These are phyloP conservation scores for Wasmannia auropunctata DNA, from an alignment of 1,140 invertebrate species.

Conservation along the genomic window DNA sequence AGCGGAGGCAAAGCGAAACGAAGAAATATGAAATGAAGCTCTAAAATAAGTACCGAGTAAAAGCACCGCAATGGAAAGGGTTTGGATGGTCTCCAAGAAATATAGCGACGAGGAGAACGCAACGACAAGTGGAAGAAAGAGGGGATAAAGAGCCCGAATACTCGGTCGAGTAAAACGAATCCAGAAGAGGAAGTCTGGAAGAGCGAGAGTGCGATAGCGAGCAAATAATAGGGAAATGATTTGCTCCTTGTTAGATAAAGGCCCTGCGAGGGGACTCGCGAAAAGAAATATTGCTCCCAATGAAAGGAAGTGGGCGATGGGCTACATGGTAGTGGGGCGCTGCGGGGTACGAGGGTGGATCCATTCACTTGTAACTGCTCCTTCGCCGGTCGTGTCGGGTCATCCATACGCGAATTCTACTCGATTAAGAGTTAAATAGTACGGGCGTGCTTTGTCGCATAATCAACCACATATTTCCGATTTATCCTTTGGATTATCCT, in stretches of 20 bases:
- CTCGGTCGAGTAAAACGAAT: conserved; percentile 64
- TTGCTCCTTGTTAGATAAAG: conserved; percentile 86
- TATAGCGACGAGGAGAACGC: conserved; percentile 75
- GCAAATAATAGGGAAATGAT: conserved; percentile 86
- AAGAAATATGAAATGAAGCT: conserved; percentile 40
- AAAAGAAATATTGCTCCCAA: conserved; percentile 84
- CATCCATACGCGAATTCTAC: conserved; percentile 80
- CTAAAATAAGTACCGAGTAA: conserved; percentile 43
- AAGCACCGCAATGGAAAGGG: conserved; percentile 82
- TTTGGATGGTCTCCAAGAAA: conserved; percentile 84
- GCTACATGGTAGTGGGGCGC: conserved; percentile 36
- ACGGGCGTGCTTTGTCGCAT: conserved; percentile 35
- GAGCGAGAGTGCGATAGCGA: conserved; percentile 83
- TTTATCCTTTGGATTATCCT: not conserved
- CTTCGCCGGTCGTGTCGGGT: conserved; percentile 79
- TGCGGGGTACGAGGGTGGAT: conserved; percentile 57
- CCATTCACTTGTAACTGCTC: conserved; percentile 80
- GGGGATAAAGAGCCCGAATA: conserved; percentile 71
- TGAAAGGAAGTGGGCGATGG: conserved; percentile 80
- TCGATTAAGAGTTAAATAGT: conserved; percentile 83
- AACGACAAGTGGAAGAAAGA: conserved; percentile 67
- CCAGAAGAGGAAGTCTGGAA: conserved; percentile 67
- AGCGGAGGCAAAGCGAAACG: not conserved
- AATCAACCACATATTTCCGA: conserved; percentile 31
- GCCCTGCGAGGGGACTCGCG: conserved; percentile 78